Conservation (phyloP, 2,797 vertebrate genomes). For the Lithobates pipiens region DNA sequence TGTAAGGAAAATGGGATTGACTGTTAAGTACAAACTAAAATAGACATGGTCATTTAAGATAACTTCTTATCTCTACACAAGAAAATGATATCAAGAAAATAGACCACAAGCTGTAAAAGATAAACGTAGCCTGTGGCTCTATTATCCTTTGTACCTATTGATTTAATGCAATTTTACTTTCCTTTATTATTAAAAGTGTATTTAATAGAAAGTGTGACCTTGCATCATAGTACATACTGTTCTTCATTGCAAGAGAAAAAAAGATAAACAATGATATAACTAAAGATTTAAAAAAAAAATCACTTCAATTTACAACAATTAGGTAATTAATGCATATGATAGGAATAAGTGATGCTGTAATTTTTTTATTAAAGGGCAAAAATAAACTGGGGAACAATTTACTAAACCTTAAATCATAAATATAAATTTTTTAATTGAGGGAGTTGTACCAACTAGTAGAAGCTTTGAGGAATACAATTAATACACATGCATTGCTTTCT, state of each 20-base stretch:
- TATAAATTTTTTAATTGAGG: too few relatives aligned
- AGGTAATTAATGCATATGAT: too few relatives aligned
- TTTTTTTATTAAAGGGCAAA: too few relatives aligned
- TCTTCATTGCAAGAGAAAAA: not conserved
- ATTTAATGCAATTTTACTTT: constrained; percentile 42
- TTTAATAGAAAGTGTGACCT: not conserved
- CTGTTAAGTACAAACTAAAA: constrained; percentile 91
- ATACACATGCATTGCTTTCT: too few relatives aligned
- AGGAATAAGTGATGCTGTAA: too few relatives aligned
- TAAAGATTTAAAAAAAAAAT: too few relatives aligned
- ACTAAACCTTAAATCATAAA: too few relatives aligned
- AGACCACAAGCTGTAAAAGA: constrained; percentile 80
- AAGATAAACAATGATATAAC: not conserved
- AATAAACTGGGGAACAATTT: too few relatives aligned
- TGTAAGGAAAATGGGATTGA: constrained; percentile 81
- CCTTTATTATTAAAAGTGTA: not conserved
- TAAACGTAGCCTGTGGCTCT: constrained; percentile 75
- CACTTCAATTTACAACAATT: too few relatives aligned
- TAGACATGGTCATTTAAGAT: constrained; percentile 96
- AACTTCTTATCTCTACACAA: constrained; percentile 91
- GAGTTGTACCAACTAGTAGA: too few relatives aligned
- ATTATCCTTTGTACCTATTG: constrained; percentile 60
- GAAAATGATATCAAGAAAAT: constrained; percentile 80
- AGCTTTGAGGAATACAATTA: too few relatives aligned
- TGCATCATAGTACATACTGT: not conserved